Conservation (phyloP, 2,888 invertebrate genomes). For the Girardia tigrina region DNA sequence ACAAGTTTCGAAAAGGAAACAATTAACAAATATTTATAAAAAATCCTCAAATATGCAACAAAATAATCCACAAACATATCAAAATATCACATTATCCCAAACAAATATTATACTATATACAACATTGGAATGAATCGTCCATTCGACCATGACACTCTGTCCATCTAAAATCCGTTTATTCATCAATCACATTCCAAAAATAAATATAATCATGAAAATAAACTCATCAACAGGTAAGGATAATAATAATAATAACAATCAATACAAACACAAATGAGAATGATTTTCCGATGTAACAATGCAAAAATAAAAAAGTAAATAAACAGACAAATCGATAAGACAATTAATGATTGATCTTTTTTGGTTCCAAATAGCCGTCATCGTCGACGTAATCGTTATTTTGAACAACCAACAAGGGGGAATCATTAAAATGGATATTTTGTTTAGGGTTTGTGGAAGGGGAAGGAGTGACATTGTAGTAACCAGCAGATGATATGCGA, state of each 20-base stretch:
- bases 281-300: background rate
- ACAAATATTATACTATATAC: too few species aligned
- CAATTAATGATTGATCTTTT: background rate
- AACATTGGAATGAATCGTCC: too few species aligned
- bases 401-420: background rate
- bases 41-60: too few species aligned
- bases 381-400: background rate
- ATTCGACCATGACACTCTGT: too few species aligned
- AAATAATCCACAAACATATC: too few species aligned
- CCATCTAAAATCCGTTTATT: too few species aligned
- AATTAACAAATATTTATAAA: too few species aligned
- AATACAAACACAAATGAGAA: background rate
- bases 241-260: background rate
- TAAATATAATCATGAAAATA: too few species aligned
- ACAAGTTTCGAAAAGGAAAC: too few species aligned
- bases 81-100: too few species aligned
- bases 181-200: too few species aligned
- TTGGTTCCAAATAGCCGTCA: constrained; percentile 15
- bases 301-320: background rate
- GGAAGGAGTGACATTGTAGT: background rate
- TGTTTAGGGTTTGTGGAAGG: background rate
- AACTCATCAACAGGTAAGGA: too few species aligned
- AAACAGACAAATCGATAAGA: background rate
- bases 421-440: background rate
- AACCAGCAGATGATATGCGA: constrained; percentile 20